Evolutionary conservation across 2,113 vertebrate species (phyloP), one percentile per base, ranked within the genome.

Genomic region (Lycocorax pyrrhopterus): DNA sequence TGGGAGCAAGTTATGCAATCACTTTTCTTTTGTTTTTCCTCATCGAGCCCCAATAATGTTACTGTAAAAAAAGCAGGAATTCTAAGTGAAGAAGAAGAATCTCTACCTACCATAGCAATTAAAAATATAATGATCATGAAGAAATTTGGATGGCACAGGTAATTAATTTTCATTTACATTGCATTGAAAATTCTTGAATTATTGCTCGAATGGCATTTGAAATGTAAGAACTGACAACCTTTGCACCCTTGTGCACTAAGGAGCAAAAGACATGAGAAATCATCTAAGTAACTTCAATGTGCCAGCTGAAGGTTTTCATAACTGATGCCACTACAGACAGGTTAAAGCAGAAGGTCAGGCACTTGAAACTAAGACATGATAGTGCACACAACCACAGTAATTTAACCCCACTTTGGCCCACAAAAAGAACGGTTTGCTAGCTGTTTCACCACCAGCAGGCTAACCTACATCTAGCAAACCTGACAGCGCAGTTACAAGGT

Each of bases 291-390:
- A 90, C 41, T 93, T 62, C 35, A 33, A 2, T 16, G 29, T 78
- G 33, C 56, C 37, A 60, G 66, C 51, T 90, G n/a, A 41, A 33
- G 43, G 22, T 78, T 84, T 69, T 68, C n/a, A 12, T 41, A 55
- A 39, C 56, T 39, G 60, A 71, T 33, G 14, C 49, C 56, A 75
- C n/a, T 52, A 44, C 23, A 35, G 39, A 78, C 41, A 49, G 25
- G 12, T 78, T 69, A 75, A 90, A 96, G 73, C 35, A 89, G 51
- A 51, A 49, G 32, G 26, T 81, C 77, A 96, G 93, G 95, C 95
- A 96, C 96, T 95, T 95, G 63, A 78, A 86, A 81, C 20, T 93
- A 93, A 95, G 92, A 94, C 73, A 84, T 2, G 0, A 62, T 16
- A 72, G 33, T 51, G 60, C 51, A 13, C 71, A 73, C 19, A 68